Base-by-base conservation (phyloP, 2,888 invertebrate genomes). In the Melanostoma mellinum region DNA sequence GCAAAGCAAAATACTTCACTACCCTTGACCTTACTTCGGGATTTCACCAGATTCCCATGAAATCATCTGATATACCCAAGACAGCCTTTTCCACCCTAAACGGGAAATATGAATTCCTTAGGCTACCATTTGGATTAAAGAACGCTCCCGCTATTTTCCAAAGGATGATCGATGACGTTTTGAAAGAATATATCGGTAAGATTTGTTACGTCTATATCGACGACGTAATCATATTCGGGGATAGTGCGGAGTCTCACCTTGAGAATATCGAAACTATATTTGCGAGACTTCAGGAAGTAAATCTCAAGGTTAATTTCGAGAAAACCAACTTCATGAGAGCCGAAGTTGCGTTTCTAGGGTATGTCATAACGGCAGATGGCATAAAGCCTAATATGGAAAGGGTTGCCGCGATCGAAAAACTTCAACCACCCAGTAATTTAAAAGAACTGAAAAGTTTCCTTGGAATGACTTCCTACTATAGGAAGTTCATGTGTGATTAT, bases 61-160 rank as follows among this genome's bases (percentile, higher is more conserved):
- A 69, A 50, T 56, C 67, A 9, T 61, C n/a, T 4, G 73, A 78
- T 40, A 84, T 74, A 6, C 58, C 67, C 20, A 84, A 84, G 61
- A 84, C 78, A 55, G 71, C 78, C 1, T 84, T 82, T 58, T 77
- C 77, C 38, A 60, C 68, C n/a, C 33, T 33, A 10, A 76, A 76
- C n/a, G n/a, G n/a, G n/a, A n/a, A 85, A 48, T 85, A 77, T 30
- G 77, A 86, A 40, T 85, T 58, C 5, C 20, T 40, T 8, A 50
- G 85, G 2, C 65, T 65, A 9, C 73, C 67, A 5, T 72, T 75
- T 42, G 84, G 74, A 6, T 48, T 84, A 6, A 85, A 80, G 38
- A 82, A 79, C 20, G 85, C 79, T 0, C 79, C 85, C 1, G 68
- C 78, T 1, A 78, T 81, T 6, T 63, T 55, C 52, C 69, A 76